Percentiles rank a stretch among this genome's conserved stretches.
phyloP scores from a whole-genome alignment of 2,888 invertebrate species.

The Netelia virgata region DNA sequence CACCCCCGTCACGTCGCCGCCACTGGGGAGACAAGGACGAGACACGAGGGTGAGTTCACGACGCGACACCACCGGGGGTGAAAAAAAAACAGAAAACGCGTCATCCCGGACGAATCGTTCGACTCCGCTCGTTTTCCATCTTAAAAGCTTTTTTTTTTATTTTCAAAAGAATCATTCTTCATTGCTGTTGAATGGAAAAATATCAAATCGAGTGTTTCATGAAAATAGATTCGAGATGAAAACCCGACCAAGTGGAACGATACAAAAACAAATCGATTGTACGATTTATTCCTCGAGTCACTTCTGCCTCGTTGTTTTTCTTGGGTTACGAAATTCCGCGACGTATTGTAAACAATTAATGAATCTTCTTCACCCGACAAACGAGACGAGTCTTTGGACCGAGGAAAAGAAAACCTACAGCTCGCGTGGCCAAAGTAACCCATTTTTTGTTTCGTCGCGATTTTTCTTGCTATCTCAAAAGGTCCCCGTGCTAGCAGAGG shows the following conservation, averaged over 20 bases:
- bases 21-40: conserved; percentile 62
- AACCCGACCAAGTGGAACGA: too few relatives aligned
- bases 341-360: conserved; percentile 37
- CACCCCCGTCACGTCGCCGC: conserved; percentile 51
- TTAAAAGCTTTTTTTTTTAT: background rate
- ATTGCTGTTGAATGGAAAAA: background rate
- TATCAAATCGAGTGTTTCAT: too few relatives aligned
- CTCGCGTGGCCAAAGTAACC: conserved; percentile 35
- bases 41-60: conserved; percentile 46
- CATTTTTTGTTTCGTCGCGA: conserved; percentile 29
- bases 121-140: conserved; percentile 28
- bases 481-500: conserved; percentile 53
- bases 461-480: conserved; percentile 47
- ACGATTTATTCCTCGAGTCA: background rate
- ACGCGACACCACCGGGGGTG: conserved; percentile 37
- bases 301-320: background rate
- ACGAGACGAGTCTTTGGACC: conserved; percentile 20
- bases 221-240: too few relatives aligned
- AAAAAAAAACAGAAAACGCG: conserved; percentile 48
- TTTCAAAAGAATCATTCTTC: background rate
- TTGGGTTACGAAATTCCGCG: background rate
- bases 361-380: conserved; percentile 2
- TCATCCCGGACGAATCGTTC: conserved; percentile 36
- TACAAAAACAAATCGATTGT: too few relatives aligned
- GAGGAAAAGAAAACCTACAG: conserved; percentile 26